Conservation (phyloP, 1,140 invertebrate genomes). For the Drosophila truncata region DNA sequence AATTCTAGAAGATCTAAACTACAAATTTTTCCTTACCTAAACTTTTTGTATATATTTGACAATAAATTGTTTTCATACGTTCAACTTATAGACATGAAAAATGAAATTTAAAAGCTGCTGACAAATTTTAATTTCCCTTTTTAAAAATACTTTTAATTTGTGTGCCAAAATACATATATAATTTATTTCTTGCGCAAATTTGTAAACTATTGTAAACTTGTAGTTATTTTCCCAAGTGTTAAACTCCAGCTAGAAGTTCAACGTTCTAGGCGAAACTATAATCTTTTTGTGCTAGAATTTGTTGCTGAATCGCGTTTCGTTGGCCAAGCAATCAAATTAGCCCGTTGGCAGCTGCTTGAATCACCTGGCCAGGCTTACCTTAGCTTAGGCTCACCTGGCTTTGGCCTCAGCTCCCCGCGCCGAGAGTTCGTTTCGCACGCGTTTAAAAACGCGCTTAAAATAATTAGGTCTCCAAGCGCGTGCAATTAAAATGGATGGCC, state of each 20-base stretch:
- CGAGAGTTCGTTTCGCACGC: slow-evolving; percentile 60
- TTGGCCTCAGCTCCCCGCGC: slow-evolving; percentile 39
- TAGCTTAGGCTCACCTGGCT: no score
- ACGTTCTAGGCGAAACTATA: slow-evolving; percentile 25
- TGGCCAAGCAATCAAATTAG: slow-evolving; percentile 50
- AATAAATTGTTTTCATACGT: background rate
- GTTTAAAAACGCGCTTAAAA: slow-evolving; percentile 65
- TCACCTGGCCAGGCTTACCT: background rate
- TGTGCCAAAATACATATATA: background rate
- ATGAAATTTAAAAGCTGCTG: slow-evolving; percentile 3
- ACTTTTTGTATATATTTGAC: background rate
- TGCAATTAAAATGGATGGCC: slow-evolving; percentile 40
- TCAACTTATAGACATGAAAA: background rate
- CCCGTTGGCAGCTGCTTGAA: slow-evolving; percentile 21
- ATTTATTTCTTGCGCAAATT: background rate
- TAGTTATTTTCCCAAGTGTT: slow-evolving; percentile 2
- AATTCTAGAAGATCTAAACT: no score
- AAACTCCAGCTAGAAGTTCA: slow-evolving; percentile 20
- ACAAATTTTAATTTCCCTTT: slow-evolving; percentile 2
- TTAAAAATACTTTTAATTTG: background rate
- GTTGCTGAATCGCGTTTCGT: slow-evolving; percentile 40
- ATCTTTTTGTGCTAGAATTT: slow-evolving; percentile 30
- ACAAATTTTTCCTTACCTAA: no score
- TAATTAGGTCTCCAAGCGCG: slow-evolving; percentile 58
- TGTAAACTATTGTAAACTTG: no score